Evolutionary conservation across 2,888 invertebrate genomes (phyloP), one percentile per base, ranked within the genome.

Genomic region (Cotesia congregata): DNA sequence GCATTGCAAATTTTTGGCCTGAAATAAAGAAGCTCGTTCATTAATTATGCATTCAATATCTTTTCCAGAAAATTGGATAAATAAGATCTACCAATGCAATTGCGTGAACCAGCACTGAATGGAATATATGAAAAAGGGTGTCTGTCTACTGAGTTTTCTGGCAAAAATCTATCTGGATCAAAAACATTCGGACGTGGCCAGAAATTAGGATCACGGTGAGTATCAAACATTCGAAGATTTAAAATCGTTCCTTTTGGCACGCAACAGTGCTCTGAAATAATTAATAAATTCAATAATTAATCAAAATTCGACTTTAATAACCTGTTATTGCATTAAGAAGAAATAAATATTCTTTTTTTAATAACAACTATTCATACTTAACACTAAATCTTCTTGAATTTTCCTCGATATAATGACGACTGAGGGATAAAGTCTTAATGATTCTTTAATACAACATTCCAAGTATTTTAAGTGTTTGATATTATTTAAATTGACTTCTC

Each of bases 41-140:
- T 50, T 9, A 50, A 50, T 7, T 50, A 12, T 9, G 12, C 7
- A 50, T 7, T 50, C 2, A 50, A 50, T 9, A 9, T 50, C 3
- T 50, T 50, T 2, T 50, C 7, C 50, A 50, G 12, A 50, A 50
- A 30, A 62, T 77, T 2, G 20, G 20, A 20, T 20, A 20, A 20
- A 1, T 20, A 1, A 20, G 20, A 20, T 20, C 20, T 88, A 92
- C 93, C 93, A 81, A 93, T 93, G 82, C 93, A 93, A 85, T 94
- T 94, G 38, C 93, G 90, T 0, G 92, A 92, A 5, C 94, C 94
- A 0, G 93, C 93, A 84, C 93, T 93, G 80, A 94, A 94, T 0
- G 94, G 94, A 67, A 94, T 90, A 83, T 92, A 94, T 0, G 93
- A 91, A 84, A 91, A 94, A 0, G 93, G 92, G 88, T 94, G 93